phyloP scores from a whole-genome alignment of 2,888 invertebrate genomes.

The Tryphoninae sp. region DNA sequence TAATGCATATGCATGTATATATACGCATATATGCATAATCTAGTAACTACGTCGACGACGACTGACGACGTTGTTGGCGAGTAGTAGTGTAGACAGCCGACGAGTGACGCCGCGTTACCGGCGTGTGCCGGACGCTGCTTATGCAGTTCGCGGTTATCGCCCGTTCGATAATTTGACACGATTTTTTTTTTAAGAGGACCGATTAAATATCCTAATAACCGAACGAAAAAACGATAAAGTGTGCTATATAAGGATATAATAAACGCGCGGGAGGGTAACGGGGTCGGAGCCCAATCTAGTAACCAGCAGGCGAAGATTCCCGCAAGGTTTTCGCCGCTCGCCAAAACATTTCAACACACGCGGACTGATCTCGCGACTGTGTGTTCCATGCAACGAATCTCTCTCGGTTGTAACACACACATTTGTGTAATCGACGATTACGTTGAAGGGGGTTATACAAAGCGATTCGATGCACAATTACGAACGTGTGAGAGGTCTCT shows the following conservation, averaged over 20 bases:
- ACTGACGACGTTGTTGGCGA: conserved; percentile 2
- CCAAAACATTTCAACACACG: conserved; percentile 6
- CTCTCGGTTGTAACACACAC: not conserved
- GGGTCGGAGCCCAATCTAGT: not conserved
- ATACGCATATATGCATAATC: conserved; percentile 20
- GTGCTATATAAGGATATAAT: not conserved
- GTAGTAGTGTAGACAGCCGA: conserved; percentile 28
- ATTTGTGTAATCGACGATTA: conserved; percentile 17
- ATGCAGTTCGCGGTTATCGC: conserved; percentile 29
- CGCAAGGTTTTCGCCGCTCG: conserved; percentile 47
- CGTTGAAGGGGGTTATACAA: not conserved
- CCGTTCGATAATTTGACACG: conserved; percentile 17
- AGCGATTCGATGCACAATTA: conserved; percentile 43
- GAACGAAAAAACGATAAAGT: not conserved
- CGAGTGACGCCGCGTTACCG: conserved; percentile 64
- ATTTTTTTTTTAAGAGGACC: conserved; percentile 1
- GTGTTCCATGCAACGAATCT: conserved; percentile 1
- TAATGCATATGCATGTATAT: conserved; percentile 15
- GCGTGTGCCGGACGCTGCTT: conserved; percentile 57
- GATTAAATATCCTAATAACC: not conserved
- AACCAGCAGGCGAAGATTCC: conserved; percentile 36
- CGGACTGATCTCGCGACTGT: conserved; percentile 8
- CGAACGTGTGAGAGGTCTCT: conserved; percentile 24
- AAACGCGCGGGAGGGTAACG: conserved; percentile 5
- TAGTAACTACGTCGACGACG: conserved; percentile 23